Evolutionary conservation across 2,888 invertebrate species (phyloP), one percentile per base, ranked within the genome.

Genomic region (Apotomis betuletana): DNA sequence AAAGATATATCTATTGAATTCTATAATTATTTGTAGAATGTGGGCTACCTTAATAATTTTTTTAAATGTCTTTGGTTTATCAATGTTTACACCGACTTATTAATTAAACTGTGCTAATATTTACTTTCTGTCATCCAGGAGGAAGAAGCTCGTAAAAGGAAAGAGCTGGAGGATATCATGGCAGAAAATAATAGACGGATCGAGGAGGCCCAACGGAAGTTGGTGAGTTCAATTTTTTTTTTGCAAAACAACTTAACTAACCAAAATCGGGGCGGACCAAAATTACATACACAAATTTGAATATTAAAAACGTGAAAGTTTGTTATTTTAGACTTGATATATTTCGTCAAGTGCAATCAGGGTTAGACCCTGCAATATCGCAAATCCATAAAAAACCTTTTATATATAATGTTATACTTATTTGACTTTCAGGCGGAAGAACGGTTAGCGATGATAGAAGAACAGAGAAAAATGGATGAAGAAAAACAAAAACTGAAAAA

Each of bases 151-250:
- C 96, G 96, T 94, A 98, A 99, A 94, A 96, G 98, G 85, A 97
- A 98, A 95, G 98, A 98, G 93, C 95, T 99, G 89, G 98, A 99
- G 94, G 96, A 96, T 92, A 99, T 99, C 93, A 96, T 99, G 96
- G 98, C 98, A 83, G 99, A 99, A 94, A 99, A 99, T 94, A 98
- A 98, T 95, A 96, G 95, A 92, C 99, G 98, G 94, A 98, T 99
- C 80, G 98, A 99, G 93, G 98, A 99, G 90, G 98, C 98, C 80
- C 98, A 98, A 94, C 96, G 96, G 86, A 98, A 98, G 96, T 94
- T 99, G 96, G 99, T 99, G 90, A 95, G 95, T 94, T n/a, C 4
- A 38, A 44, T 46, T 65, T 9, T 10, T 9, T 8, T 49, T 44
- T 44, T 6, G 5, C 8, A 44, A 8, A 49, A 3, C 3, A 27